Evolutionary conservation across 1,140 invertebrate genomes (phyloP), one percentile per base, ranked within the genome.

Genomic region (Lordiphosa stackelbergi): DNA sequence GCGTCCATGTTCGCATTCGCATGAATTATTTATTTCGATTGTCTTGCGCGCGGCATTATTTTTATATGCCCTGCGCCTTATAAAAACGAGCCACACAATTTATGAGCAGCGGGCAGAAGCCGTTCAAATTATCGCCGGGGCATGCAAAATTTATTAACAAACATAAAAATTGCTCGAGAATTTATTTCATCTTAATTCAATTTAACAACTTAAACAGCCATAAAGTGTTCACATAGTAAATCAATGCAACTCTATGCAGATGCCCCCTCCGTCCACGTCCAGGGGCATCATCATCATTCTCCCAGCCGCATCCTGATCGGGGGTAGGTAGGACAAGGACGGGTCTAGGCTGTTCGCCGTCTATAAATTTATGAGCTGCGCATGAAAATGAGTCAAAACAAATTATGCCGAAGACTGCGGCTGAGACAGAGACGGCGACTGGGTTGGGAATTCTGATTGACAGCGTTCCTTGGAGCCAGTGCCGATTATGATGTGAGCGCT

Each of bases 101-200:
- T 69, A 69, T 69, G 66, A 69, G 45, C 66, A 59, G 53, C 58
- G 58, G 54, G 43, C 64, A 52, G 64, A 59, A 69, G 66, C 65
- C 73, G 77, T 65, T 83, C 75, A 84, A 84, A 83, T 84, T 84
- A 83, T 83, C 57, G 54, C 78, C 69, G 54, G 69, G 54, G 75
- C 72, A 83, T 77, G 69, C 75, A 78, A 85, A 85, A 85, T 85
- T 85, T 85, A 85, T 85, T 81, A 85, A 85, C 81, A 77, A 85
- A 85, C 72, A 85, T 77, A 75, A 85, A 85, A 78, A 77, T 81
- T 73, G 69, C 66, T 53, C 66, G 61, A 74, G 75, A 85, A 85
- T 85, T 85, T 85, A 85, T 85, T 83, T 85, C 83, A 83, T 85
- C 83, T 85, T 85, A 85, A 85, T 85, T 85, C 83, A 85, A 85